Evolutionary conservation across 2,113 vertebrate species (phyloP).

Genomic region (Bettongia penicillata): DNA sequence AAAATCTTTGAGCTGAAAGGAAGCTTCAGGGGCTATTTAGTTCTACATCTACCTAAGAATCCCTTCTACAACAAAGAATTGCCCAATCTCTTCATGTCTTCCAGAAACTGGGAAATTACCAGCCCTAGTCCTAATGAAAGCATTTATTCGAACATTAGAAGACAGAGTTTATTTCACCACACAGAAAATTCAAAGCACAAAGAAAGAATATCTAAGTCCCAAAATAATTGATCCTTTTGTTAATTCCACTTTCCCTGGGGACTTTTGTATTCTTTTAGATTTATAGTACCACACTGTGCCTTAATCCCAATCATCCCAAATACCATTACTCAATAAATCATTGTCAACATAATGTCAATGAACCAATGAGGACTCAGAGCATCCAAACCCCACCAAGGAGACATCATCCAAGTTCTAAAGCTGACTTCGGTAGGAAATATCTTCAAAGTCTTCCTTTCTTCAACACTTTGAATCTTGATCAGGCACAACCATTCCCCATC

Average conservation of each 20-base stretch:
- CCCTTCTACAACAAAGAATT: neutral
- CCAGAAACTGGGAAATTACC: neutral
- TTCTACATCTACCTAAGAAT: neutral
- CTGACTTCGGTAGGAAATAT: neutral
- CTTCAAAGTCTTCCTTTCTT: neutral
- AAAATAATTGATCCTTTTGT: neutral
- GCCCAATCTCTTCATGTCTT: neutral
- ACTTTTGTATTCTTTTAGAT: neutral
- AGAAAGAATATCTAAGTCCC: neutral
- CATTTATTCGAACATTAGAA: neutral
- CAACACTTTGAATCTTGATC: conserved; percentile 37
- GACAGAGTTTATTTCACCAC: neutral
- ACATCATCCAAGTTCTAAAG: neutral
- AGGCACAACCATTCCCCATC: conserved; percentile 18
- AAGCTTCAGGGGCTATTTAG: neutral
- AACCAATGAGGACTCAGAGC: neutral
- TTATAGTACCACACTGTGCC: neutral
- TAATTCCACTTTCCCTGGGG: neutral
- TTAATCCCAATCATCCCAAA: neutral
- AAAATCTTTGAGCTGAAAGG: neutral
- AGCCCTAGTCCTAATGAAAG: neutral
- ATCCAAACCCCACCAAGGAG: neutral
- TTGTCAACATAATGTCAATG: neutral
- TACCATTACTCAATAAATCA: neutral
- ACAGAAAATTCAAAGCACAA: neutral